These are phyloP conservation scores for Tinea trinotella DNA, from an alignment of 2,888 invertebrate genomes.

Conservation along the genomic window DNA sequence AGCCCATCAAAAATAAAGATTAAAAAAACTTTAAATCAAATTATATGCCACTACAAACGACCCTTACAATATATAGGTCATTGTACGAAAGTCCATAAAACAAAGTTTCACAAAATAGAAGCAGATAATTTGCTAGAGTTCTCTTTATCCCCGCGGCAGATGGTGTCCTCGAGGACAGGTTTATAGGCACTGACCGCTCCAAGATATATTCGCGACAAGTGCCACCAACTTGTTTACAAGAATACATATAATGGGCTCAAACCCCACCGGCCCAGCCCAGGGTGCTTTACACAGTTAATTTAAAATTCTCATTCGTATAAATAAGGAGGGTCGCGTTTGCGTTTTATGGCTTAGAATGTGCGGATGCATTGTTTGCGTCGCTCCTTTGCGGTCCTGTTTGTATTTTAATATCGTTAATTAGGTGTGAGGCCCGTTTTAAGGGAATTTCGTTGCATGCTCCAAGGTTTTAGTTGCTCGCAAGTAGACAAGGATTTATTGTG, in stretches of 20 bases:
- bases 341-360: slow-evolving; percentile 68
- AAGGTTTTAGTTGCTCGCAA: slow-evolving; percentile 26
- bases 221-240: slow-evolving; percentile 63
- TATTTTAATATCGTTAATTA: slow-evolving; percentile 72
- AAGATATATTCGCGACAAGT: slow-evolving; percentile 64
- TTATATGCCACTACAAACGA: too few species aligned
- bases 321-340: slow-evolving; percentile 70
- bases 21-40: too few species aligned
- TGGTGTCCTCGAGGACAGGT: slow-evolving; percentile 31
- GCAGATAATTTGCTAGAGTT: neutral
- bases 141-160: slow-evolving; percentile 22
- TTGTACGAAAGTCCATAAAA: neutral
- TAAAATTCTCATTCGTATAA: slow-evolving; percentile 71
- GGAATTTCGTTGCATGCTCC: slow-evolving; percentile 34
- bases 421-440: slow-evolving; percentile 53
- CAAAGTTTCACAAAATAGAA: neutral
- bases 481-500: neutral
- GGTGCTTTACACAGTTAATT: slow-evolving; percentile 65
- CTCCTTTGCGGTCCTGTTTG: slow-evolving; percentile 58
- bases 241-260: slow-evolving; percentile 55
- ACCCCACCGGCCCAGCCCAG: slow-evolving; percentile 24
- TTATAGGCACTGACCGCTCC: slow-evolving; percentile 46
- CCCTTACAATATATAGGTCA: too few species aligned
- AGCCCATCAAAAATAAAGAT: too few species aligned
- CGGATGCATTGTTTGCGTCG: slow-evolving; percentile 62